phyloP scores from a whole-genome alignment of 2,113 vertebrate species.

The Colaptes auratus region DNA sequence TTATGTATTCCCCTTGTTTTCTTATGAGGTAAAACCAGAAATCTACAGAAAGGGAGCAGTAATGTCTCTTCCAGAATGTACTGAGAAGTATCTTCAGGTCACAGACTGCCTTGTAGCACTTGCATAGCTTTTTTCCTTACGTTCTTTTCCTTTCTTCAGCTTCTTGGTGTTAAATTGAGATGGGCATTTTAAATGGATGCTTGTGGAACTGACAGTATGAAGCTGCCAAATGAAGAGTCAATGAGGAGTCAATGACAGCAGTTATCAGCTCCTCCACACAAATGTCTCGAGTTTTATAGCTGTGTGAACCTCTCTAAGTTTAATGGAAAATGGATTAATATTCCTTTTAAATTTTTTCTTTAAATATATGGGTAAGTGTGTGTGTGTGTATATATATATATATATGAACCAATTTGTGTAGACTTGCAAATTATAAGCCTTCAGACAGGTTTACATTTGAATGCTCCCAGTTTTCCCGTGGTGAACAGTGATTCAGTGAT shows the following conservation, averaged over 20 bases:
- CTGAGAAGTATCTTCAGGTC: background rate
- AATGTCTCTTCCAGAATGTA: background rate
- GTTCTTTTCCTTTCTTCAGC: background rate
- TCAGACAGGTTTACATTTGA: background rate
- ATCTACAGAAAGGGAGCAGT: background rate
- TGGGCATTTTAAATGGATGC: slow-evolving; percentile 26
- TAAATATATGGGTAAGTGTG: no score
- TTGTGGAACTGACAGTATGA: slow-evolving; percentile 35
- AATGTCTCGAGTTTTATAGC: background rate
- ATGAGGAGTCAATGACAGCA: slow-evolving; percentile 36
- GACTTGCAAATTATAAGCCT: background rate
- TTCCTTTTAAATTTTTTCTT: background rate
- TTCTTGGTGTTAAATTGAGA: slow-evolving; percentile 31
- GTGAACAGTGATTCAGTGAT: background rate
- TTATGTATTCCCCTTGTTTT: background rate
- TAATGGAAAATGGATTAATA: background rate
- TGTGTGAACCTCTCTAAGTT: background rate
- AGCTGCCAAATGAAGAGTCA: slow-evolving; percentile 45
- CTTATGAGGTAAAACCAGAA: background rate
- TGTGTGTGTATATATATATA: no score
- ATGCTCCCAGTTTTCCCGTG: background rate
- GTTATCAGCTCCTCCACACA: slow-evolving; percentile 41
- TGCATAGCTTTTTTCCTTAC: background rate
- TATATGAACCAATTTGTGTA: background rate
- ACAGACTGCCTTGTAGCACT: background rate